These are phyloP conservation scores for Habroteleia sp. DNA, from an alignment of 2,888 invertebrate genomes.

Conservation along the genomic window DNA sequence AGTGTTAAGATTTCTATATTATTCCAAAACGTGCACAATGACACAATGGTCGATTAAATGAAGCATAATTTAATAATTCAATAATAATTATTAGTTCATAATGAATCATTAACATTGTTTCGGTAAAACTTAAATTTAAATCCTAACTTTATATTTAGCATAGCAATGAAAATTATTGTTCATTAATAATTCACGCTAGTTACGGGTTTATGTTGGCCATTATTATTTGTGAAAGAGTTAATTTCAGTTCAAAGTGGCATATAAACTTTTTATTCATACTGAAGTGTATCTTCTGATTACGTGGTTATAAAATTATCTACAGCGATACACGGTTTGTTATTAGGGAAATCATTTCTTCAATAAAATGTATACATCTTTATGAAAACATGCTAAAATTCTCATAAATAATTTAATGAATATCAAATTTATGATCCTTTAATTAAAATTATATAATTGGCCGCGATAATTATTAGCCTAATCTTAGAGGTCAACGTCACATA, in stretches of 20 bases:
- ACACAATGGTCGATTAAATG: conserved; percentile 4
- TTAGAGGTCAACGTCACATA: background rate
- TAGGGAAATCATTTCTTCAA: no score
- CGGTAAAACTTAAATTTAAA: conserved; percentile 5
- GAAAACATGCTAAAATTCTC: no score
- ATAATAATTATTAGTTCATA: conserved; percentile 5
- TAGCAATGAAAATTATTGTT: conserved; percentile 26
- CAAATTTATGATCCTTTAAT: no score
- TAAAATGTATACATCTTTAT: no score
- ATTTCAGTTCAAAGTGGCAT: conserved; percentile 14
- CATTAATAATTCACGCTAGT: conserved; percentile 29
- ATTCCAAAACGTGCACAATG: conserved; percentile 3
- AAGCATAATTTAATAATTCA: conserved; percentile 11
- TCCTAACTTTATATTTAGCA: conserved; percentile 16
- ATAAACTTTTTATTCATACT: conserved; percentile 20
- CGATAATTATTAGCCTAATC: background rate
- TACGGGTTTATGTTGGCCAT: conserved; percentile 17
- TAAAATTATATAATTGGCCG: no score
- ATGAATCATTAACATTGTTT: conserved; percentile 16
- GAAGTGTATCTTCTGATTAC: conserved; percentile 7
- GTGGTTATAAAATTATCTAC: background rate
- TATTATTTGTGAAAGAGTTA: conserved; percentile 25
- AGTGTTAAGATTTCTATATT: no score
- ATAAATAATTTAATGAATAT: no score
- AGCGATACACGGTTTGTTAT: background rate